These are phyloP conservation scores for Bufo bufo DNA, from an alignment of 2,113 vertebrate genomes.

Conservation along the genomic window DNA sequence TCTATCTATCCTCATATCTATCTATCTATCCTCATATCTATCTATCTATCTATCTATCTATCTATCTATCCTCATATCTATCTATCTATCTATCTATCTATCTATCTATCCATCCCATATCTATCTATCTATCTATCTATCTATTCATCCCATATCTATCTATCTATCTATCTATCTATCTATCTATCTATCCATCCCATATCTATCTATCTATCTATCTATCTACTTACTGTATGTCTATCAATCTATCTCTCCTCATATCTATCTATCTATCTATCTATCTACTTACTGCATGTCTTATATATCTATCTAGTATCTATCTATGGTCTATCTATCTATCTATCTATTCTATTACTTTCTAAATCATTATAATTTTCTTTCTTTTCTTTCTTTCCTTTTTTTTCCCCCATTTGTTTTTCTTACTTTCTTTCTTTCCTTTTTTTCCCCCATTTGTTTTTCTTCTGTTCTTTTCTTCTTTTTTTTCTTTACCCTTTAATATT, in stretches of 20 bases:
- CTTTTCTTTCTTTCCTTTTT: too few species aligned
- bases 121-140: neutral
- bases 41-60: neutral
- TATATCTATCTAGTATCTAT: too few species aligned
- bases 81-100: neutral
- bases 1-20: neutral
- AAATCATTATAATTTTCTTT: too few species aligned
- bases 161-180: slow-evolving; percentile 1
- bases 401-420: too few species aligned
- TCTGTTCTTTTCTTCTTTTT: too few species aligned
- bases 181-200: neutral
- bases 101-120: too few species aligned
- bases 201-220: slow-evolving; percentile 10
- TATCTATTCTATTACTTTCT: too few species aligned
- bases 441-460: too few species aligned
- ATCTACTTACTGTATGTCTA: neutral
- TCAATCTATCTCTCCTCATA: neutral
- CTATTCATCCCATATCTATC: too few species aligned
- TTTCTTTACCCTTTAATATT: too few species aligned
- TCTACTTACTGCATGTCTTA: neutral
- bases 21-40: neutral
- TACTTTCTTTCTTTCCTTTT: too few species aligned
- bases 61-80: neutral
- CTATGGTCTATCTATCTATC: too few species aligned
- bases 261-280: neutral